Conservation (phyloP, 2,888 invertebrate genomes). For the Deilephila porcellus region DNA sequence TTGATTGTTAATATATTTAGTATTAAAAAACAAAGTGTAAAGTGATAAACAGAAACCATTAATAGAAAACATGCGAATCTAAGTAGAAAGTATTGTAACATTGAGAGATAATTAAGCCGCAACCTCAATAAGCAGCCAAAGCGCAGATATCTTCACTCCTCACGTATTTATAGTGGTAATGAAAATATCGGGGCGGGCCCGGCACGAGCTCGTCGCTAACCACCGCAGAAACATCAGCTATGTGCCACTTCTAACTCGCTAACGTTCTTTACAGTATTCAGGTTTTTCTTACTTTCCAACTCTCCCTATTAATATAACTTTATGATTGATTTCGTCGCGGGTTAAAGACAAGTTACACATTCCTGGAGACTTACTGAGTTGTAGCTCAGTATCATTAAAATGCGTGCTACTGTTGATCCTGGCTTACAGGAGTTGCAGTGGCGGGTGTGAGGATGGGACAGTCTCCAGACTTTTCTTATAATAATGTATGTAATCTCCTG, state of each 20-base stretch:
- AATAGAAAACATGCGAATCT: neutral
- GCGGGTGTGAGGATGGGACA: too few relatives aligned
- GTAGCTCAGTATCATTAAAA: too few relatives aligned
- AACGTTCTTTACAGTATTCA: too few relatives aligned
- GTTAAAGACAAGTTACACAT: too few relatives aligned
- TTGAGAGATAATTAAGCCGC: constrained; percentile 62
- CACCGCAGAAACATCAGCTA: constrained; percentile 48
- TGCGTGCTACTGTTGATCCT: too few relatives aligned
- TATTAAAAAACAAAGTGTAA: neutral
- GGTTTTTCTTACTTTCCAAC: too few relatives aligned
- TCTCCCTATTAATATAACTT: too few relatives aligned
- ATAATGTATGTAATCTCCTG: too few relatives aligned
- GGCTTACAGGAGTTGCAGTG: too few relatives aligned
- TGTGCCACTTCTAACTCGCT: constrained; percentile 49
- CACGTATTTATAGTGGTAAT: constrained; percentile 64
- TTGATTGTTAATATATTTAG: neutral
- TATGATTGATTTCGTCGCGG: too few relatives aligned
- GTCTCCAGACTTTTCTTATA: too few relatives aligned
- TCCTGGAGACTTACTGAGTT: neutral
- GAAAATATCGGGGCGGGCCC: constrained; percentile 63
- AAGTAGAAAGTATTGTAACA: constrained; percentile 13
- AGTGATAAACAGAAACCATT: neutral
- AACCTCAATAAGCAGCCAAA: constrained; percentile 61
- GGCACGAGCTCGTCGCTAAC: constrained; percentile 60
- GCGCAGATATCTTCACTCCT: constrained; percentile 56